Percentiles rank a stretch among this genome's conserved stretches.
Conservation (phyloP, 2,797 vertebrate genomes). For the Xyrichtys novacula region DNA sequence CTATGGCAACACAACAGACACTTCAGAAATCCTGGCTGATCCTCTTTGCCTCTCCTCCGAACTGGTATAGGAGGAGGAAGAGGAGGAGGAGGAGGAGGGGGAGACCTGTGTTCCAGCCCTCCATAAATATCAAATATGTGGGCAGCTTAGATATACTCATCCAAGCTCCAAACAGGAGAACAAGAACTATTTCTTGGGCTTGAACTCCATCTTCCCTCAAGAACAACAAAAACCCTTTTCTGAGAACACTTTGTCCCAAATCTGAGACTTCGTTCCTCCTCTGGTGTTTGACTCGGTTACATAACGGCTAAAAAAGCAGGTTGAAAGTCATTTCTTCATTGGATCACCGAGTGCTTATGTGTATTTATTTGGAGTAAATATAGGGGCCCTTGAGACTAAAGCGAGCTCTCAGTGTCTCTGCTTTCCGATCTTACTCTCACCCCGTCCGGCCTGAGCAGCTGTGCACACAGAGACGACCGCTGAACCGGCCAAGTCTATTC, state of each 20-base stretch:
- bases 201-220: neutral
- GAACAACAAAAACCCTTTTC: neutral
- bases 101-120: slow-evolving; percentile 17
- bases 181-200: neutral
- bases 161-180: slow-evolving; percentile 29
- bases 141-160: slow-evolving; percentile 30
- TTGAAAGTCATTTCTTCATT: neutral
- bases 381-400: slow-evolving; percentile 11
- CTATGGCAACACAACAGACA: slow-evolving; percentile 60
- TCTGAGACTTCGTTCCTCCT: no score
- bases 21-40: slow-evolving; percentile 54
- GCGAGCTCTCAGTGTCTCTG: slow-evolving; percentile 1
- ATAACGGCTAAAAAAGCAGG: neutral
- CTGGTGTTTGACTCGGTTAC: neutral
- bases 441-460: slow-evolving; percentile 50
- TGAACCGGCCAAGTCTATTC: slow-evolving; percentile 47
- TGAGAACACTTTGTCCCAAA: neutral
- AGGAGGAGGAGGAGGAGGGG: slow-evolving; percentile 23
- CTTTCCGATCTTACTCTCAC: slow-evolving; percentile 7
- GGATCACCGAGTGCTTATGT: neutral
- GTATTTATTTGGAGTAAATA: slow-evolving; percentile 26
- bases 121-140: slow-evolving; percentile 50
- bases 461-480: slow-evolving; percentile 49
- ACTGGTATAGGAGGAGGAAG: slow-evolving; percentile 1
- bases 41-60: slow-evolving; percentile 39